Evolutionary conservation across 23 tunicate genomes (phyloP), one percentile per base, ranked within the genome.

Genomic region (Ciona savignyi): DNA sequence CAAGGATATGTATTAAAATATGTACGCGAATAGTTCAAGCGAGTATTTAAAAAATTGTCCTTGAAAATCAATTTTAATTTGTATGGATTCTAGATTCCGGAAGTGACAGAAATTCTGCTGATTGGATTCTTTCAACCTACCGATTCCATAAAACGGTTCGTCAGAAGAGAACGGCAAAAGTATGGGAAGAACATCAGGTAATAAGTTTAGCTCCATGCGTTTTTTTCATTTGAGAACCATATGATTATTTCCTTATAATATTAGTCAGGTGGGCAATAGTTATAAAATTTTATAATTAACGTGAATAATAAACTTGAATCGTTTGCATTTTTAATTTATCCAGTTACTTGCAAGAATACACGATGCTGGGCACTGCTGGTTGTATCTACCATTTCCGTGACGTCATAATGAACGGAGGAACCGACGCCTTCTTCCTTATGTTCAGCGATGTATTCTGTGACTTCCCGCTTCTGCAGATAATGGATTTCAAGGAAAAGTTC

Each of bases 331-430:
- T 25, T 56, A 0, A 0, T 75, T 51, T 42, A 61, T 76, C 27
- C 77, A 91, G 97, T 66, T 94, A 94, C 74, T 76, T 94, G 1
- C 95, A 94, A 64, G 99, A 94, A 48, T 94, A 94, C 72, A 76
- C 95, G 30, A 83, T 94, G 90, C 86, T 94, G 34, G 99, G 99
- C 27, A 94, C 99, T 22, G 99, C 90, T 23, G 99, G 99, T 0
- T 78, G 95, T 68, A 72, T 94, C 1, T 87, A 94, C 70, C 99
- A 86, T 70, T 94, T 94, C 70, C 90, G 99, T 68, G 99, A 94
- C 70, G 86, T 94, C 69, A 94, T 94, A 2, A 87, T 72, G 51
- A 86, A 75, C 70, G 95, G 89, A 4, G 79, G 65, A 2, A 88
- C 95, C 0, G 99, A 94, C 49, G 95, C 86, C 19, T 86, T 94